Percentiles rank a stretch among this genome's conserved stretches.
Conservation (phyloP, 2,797 vertebrate species). For the Myotis myotis region DNA sequence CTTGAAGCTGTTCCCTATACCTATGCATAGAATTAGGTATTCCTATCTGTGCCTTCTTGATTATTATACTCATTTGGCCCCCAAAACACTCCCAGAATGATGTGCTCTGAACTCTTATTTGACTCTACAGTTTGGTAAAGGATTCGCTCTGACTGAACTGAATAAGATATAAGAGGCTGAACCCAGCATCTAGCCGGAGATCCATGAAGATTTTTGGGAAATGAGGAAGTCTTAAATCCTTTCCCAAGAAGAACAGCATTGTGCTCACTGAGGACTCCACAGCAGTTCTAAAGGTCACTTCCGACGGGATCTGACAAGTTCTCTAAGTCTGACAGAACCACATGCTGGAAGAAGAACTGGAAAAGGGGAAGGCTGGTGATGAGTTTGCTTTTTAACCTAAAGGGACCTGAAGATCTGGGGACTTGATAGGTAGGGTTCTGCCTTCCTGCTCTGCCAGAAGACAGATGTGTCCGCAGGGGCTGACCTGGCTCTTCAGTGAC, state of each 20-base stretch:
- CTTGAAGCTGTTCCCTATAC: not conserved
- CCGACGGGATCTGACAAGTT: not conserved
- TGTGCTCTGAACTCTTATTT: not conserved
- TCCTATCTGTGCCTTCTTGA: not conserved
- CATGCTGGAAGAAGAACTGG: not conserved
- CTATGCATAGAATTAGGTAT: not conserved
- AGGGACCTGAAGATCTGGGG: not conserved
- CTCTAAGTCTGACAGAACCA: not conserved
- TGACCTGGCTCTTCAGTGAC: not conserved
- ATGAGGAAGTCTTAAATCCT: not conserved
- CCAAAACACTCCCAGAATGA: not conserved
- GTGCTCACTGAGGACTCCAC: not conserved
- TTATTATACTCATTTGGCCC: not conserved
- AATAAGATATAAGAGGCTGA: not conserved
- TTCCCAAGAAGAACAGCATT: not conserved
- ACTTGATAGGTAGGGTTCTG: not conserved
- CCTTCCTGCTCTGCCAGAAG: not conserved
- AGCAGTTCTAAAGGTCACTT: not conserved
- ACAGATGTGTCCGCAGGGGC: not conserved
- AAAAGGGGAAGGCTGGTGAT: not conserved
- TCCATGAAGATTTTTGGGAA: not conserved
- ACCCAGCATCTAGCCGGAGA: not conserved
- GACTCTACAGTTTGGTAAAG: not conserved
- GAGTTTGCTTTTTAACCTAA: not conserved
- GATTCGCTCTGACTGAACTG: not conserved